Evolutionary conservation across 2,797 vertebrate genomes (phyloP).

Genomic region (Mastacembelus armatus): DNA sequence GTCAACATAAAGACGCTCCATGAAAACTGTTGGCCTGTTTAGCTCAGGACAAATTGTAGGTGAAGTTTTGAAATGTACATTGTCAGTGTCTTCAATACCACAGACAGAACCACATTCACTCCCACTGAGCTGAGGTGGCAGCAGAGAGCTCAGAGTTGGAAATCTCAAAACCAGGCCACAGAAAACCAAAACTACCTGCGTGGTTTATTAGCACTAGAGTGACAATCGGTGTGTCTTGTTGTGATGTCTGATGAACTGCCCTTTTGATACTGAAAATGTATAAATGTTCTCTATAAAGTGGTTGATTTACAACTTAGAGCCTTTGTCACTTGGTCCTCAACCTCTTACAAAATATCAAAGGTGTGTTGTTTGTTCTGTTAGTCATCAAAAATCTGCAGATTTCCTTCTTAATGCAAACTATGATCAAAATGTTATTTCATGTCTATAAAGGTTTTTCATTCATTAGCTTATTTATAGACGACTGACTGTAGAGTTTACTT

Average conservation of each 20-base stretch:
- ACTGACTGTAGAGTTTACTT: not conserved
- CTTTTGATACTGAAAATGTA: not conserved
- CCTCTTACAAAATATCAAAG: slow-evolving; percentile 20
- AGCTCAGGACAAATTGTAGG: no score
- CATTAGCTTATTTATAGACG: not conserved
- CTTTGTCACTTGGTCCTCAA: slow-evolving; percentile 20
- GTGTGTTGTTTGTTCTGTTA: slow-evolving; percentile 36
- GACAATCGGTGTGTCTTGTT: not conserved
- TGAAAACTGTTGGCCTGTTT: no score
- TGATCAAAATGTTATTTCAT: not conserved
- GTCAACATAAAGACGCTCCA: no score
- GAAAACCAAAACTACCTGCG: not conserved
- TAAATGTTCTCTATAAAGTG: no score
- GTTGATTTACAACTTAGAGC: no score
- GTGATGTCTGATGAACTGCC: not conserved
- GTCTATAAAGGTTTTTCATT: not conserved
- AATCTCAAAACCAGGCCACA: no score
- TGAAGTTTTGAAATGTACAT: not conserved
- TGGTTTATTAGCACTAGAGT: not conserved
- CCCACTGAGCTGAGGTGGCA: not conserved
- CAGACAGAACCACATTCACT: not conserved
- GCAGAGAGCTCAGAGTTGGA: not conserved
- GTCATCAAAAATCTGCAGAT: not conserved
- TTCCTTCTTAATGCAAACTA: not conserved
- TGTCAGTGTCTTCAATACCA: not conserved